These are phyloP conservation scores for Pyrocoelia pectoralis DNA, from an alignment of 2,888 invertebrate genomes.

Conservation along the genomic window DNA sequence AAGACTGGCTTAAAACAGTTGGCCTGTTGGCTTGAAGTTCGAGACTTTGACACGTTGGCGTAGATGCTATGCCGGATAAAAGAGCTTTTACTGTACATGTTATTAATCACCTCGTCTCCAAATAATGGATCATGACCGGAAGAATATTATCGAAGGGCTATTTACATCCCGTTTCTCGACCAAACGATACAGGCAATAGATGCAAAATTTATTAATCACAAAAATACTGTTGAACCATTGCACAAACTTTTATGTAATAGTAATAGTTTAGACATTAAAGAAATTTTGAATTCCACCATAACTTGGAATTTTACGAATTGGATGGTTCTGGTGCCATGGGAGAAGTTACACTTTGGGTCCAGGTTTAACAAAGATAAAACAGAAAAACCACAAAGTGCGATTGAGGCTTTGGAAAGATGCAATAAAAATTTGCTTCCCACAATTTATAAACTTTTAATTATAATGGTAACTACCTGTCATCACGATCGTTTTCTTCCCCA, in stretches of 20 bases:
- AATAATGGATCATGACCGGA: background rate
- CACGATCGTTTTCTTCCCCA: constrained; percentile 9
- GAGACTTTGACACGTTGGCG: too few species aligned
- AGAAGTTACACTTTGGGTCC: constrained; percentile 15
- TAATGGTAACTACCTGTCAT: constrained; percentile 11
- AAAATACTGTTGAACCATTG: background rate
- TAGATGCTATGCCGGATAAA: too few species aligned
- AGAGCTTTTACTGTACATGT: too few species aligned
- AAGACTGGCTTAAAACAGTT: too few species aligned
- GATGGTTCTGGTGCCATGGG: constrained; percentile 10
- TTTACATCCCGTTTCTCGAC: too few species aligned
- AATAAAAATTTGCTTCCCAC: too few species aligned
- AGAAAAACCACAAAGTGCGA: too few species aligned
- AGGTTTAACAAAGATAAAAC: constrained; percentile 9
- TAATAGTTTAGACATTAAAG: constrained; percentile 12
- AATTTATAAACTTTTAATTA: constrained; percentile 8
- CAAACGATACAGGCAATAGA: too few species aligned
- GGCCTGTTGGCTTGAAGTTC: too few species aligned
- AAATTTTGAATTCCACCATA: constrained; percentile 6
- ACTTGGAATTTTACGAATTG: constrained; percentile 8
- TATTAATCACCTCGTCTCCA: too few species aligned
- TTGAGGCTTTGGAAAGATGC: constrained; percentile 11
- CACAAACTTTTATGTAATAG: constrained; percentile 11
- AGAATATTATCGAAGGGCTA: too few species aligned
- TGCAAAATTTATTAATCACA: constrained; percentile 6